phyloP scores from a whole-genome alignment of 2,888 invertebrate genomes.

The Saturnia japonica region DNA sequence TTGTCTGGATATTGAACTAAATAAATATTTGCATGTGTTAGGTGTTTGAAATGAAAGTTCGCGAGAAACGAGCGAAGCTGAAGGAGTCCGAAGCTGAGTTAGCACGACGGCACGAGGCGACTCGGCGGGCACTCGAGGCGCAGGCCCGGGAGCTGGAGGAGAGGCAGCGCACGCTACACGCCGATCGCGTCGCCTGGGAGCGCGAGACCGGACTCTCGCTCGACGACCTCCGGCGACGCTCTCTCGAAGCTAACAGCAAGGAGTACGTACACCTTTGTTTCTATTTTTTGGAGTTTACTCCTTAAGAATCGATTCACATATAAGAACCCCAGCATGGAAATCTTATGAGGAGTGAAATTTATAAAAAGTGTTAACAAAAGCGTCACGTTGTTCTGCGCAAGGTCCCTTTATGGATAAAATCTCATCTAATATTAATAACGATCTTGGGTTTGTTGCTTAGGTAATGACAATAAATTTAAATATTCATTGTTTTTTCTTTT shows the following conservation, averaged over 20 bases:
- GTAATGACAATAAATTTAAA: no score
- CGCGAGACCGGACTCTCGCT: constrained; percentile 93
- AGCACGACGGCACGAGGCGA: constrained; percentile 93
- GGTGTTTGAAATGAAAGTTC: constrained; percentile 98
- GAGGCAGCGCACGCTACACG: constrained; percentile 90
- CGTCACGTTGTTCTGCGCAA: no score
- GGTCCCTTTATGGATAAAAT: no score
- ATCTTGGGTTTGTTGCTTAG: no score
- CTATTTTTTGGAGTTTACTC: no score
- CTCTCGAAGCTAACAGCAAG: constrained; percentile 94
- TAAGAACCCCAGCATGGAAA: no score
- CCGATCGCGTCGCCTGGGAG: constrained; percentile 95
- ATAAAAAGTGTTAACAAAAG: no score
- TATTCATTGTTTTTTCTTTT: no score
- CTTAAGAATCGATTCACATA: no score
- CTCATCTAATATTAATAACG: no score
- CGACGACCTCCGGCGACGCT: constrained; percentile 93
- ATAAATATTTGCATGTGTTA: constrained; percentile 29
- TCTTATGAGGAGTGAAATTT: no score
- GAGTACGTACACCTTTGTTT: constrained; percentile 83
- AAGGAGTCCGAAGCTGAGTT: constrained; percentile 97
- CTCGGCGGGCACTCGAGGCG: constrained; percentile 88
- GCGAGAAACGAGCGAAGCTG: constrained; percentile 97
- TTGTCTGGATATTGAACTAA: no score
- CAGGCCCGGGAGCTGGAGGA: constrained; percentile 96